These are phyloP conservation scores for Microcebus tavaratra DNA, from an alignment of 2,113 vertebrate species.

Conservation along the genomic window DNA sequence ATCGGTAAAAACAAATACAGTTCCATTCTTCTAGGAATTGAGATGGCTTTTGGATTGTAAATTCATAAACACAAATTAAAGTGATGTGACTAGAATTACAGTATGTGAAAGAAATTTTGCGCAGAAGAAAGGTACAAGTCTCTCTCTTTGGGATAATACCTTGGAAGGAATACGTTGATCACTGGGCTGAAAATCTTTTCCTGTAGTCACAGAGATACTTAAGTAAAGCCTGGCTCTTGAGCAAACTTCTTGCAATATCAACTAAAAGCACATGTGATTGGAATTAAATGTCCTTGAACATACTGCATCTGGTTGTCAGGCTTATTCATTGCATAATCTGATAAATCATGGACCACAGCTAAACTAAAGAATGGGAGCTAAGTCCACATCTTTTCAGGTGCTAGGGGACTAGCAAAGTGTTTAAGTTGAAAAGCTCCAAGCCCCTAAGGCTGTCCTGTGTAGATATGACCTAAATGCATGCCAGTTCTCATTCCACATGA, in stretches of 20 bases:
- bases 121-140: not conserved
- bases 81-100: not conserved
- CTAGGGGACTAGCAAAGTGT: not conserved
- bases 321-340: not conserved
- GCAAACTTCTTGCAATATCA: not conserved
- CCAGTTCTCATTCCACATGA: not conserved
- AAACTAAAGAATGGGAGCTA: not conserved
- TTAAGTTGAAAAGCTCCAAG: not conserved
- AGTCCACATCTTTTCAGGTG: not conserved
- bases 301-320: not conserved
- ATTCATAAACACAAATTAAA: not conserved
- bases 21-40: not conserved
- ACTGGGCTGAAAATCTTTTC: not conserved
- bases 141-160: not conserved
- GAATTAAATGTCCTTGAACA: not conserved
- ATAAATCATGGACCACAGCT: not conserved
- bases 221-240: not conserved
- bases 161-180: not conserved
- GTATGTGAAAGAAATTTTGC: not conserved
- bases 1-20: not conserved
- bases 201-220: not conserved
- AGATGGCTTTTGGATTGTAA: not conserved
- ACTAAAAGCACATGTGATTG: not conserved
- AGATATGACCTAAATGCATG: not conserved
- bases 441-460: not conserved